Evolutionary conservation across 2,797 vertebrate species (phyloP), one percentile per base, ranked within the genome.

Genomic region (Anolis apletophallus): DNA sequence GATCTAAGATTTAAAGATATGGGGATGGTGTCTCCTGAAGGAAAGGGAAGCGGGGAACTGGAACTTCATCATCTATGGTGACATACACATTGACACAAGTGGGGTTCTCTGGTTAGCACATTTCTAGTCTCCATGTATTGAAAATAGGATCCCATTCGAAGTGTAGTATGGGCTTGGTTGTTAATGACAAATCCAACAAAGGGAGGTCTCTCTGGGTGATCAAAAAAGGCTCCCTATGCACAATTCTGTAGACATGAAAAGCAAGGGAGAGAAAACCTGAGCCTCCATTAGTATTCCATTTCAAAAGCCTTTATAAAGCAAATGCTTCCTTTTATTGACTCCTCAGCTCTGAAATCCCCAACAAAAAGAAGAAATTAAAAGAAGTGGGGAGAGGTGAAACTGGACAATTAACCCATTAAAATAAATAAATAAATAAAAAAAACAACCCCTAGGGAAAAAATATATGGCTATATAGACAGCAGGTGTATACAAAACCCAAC

Each of bases 1-100:
- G 85, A 88, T 74, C 46, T 78, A 94, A 88, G 78, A 46, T 61
- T 91, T 92, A 61, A 87, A 50, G 55, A 23, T 87, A 73, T 40
- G 36, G 78, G 88, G 5, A 0, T 12, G 67, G 12, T 88, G 10
- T 17, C 10, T 52, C 52, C 36, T 72, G 3, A 80, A 76, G 89
- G 83, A 59, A 67, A 85, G 85, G 40, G 1, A 72, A 40, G 6
- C 46, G 6, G 82, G 54, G 11, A 57, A 5, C 0, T 90, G 40
- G 11, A 57, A 8, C 0, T 90, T 86, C 74, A n/a, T 79, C 26
- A 3, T 83, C 29, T 12, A 1, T 29, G 1, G 1, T 68, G n/a
- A 4, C 74, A 21, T 54, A 83, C 80, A 77, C 84, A 19, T 69
- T 71, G 46, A 64, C 1, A 81, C 0, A 40, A 3, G 71, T 21